Percentiles rank a stretch among this genome's conserved stretches.
These are phyloP conservation scores for Smutsia temminckii DNA, from an alignment of 2,797 vertebrate genomes.

Conservation along the genomic window DNA sequence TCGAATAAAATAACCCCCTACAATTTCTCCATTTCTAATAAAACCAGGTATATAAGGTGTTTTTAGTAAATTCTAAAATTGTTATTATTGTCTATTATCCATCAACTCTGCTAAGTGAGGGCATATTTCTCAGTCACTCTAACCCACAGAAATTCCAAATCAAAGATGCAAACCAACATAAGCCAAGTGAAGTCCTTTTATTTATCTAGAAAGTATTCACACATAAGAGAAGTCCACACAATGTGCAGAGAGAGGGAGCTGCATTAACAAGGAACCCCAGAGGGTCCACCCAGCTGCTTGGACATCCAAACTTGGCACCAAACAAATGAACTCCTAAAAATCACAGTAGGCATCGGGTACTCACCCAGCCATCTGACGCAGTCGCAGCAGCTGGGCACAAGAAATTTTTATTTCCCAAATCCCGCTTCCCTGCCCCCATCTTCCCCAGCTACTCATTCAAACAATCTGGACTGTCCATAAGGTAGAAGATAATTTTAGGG, in stretches of 20 bases:
- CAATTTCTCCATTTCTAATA: conserved; percentile 38
- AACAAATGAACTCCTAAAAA: conserved; percentile 50
- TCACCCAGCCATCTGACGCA: conserved; percentile 64
- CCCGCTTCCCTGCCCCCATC: conserved; percentile 39
- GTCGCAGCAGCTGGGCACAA: conserved; percentile 66
- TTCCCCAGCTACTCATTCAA: conserved; percentile 27
- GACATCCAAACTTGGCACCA: conserved; percentile 45
- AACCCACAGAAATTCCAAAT: conserved; percentile 1
- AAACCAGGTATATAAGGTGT: background rate
- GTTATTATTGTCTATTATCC: background rate
- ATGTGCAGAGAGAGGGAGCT: background rate
- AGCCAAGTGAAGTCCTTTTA: background rate
- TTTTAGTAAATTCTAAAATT: conserved; percentile 24
- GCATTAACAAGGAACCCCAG: background rate
- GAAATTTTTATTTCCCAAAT: conserved; percentile 65
- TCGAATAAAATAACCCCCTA: conserved; percentile 22
- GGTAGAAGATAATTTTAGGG: conserved; percentile 75
- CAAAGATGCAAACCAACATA: background rate
- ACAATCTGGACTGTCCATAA: conserved; percentile 80
- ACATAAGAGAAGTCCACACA: background rate
- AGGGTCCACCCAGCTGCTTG: conserved; percentile 10
- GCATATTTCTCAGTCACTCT: background rate
- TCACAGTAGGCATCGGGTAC: conserved; percentile 48
- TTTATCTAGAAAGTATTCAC: background rate
- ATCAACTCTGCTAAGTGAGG: background rate